Evolutionary conservation across 2,113 vertebrate genomes (phyloP).

Genomic region (Callipepla californica): DNA sequence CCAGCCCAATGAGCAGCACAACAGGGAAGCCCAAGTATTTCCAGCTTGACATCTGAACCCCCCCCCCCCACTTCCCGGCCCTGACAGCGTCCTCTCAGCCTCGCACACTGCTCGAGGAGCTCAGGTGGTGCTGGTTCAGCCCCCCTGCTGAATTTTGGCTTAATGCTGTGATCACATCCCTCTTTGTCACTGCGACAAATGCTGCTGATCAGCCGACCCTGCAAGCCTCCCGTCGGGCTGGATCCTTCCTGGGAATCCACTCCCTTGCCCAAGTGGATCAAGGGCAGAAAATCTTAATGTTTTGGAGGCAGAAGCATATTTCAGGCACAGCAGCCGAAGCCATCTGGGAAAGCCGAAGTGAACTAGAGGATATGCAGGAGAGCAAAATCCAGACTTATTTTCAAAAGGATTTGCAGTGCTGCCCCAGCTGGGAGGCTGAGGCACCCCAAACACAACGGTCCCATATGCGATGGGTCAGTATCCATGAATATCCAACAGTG

Average conservation of each 20-base stretch:
- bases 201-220: slow-evolving; percentile 74
- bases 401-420: neutral
- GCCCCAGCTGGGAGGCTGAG: neutral
- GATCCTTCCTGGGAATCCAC: slow-evolving; percentile 72
- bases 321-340: neutral
- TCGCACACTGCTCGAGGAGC: neutral
- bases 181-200: slow-evolving; percentile 72
- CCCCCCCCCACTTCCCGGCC: slow-evolving; percentile 19
- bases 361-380: rapidly evolving
- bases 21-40: slow-evolving; percentile 41
- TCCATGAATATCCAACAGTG: rapidly evolving
- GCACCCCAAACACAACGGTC: neutral
- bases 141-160: slow-evolving; percentile 62
- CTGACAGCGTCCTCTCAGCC: neutral
- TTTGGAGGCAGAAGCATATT: rapidly evolving
- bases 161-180: slow-evolving; percentile 52
- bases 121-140: slow-evolving; percentile 54
- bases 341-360: neutral
- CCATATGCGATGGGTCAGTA: neutral
- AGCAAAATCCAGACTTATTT: neutral
- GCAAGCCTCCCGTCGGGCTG: slow-evolving; percentile 65
- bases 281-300: neutral
- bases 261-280: neutral
- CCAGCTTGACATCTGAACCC: slow-evolving; percentile 47
- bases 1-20: neutral